A percentile compares a stretch with the other conserved stretches of the same genome.
Conservation (phyloP, 2,797 vertebrate genomes). For the Coreius guichenoti region DNA sequence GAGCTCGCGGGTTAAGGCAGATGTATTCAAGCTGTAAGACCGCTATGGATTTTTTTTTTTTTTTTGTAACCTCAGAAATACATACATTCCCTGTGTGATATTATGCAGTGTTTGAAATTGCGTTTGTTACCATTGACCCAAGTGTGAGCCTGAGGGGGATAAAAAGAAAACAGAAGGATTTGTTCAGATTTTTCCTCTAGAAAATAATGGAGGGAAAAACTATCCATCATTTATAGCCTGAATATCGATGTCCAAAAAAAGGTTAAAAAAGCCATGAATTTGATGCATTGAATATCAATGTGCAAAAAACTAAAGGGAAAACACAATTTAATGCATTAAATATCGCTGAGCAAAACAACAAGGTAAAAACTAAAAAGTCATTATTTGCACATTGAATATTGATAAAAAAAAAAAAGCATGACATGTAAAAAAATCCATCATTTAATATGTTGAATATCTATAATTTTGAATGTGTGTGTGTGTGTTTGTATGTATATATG, state of each 20-base stretch:
- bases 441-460: not conserved
- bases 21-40: conserved; percentile 75
- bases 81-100: conserved; percentile 62
- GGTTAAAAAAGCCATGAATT: conserved; percentile 43
- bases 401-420: conserved; percentile 45
- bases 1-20: conserved; percentile 74
- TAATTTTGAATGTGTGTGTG: not conserved
- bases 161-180: conserved; percentile 65
- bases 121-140: conserved; percentile 76
- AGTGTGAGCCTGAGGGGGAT: conserved; percentile 62
- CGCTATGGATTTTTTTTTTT: conserved; percentile 70
- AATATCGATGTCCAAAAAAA: conserved; percentile 58
- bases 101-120: conserved; percentile 75
- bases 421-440: not conserved
- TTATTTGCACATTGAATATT: not conserved
- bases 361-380: not conserved
- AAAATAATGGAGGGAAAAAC: not conserved
- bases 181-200: conserved; percentile 54
- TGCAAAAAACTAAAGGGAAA: not conserved
- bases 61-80: conserved; percentile 34
- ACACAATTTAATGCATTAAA: not conserved
- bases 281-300: conserved; percentile 40
- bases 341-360: not conserved
- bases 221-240: conserved; percentile 61
- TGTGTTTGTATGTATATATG: too few relatives aligned